Percentiles rank a stretch among this genome's conserved stretches.
phyloP scores from a whole-genome alignment of 2,797 vertebrate species.

The Zalophus californianus region DNA sequence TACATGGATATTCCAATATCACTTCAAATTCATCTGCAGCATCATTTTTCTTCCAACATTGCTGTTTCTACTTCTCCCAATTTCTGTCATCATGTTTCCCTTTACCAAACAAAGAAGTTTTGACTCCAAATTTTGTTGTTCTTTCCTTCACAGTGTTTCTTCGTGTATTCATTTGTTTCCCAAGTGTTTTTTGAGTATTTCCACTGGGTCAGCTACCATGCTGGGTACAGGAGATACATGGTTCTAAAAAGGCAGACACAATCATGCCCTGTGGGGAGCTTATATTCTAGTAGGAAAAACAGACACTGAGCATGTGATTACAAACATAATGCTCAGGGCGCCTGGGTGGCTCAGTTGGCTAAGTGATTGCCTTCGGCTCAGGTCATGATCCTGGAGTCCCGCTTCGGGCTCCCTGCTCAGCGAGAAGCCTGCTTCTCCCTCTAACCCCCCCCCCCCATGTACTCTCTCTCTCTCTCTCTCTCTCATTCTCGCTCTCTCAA shows the following conservation, averaged over 20 bases:
- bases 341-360: too few relatives aligned
- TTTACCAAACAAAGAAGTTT: constrained; percentile 44
- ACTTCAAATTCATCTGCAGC: neutral
- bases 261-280: too few relatives aligned
- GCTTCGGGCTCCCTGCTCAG: too few relatives aligned
- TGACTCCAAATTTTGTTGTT: neutral
- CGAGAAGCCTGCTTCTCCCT: too few relatives aligned
- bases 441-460: too few relatives aligned
- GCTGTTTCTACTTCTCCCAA: neutral
- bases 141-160: neutral
- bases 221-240: neutral
- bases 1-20: neutral
- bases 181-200: neutral
- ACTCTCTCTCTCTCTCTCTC: too few relatives aligned
- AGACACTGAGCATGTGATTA: neutral
- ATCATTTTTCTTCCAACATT: neutral
- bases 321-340: too few relatives aligned
- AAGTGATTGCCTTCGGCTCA: too few relatives aligned
- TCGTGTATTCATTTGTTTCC: neutral
- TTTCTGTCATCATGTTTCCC: neutral
- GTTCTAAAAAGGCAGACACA: neutral
- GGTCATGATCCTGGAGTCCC: too few relatives aligned
- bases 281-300: neutral
- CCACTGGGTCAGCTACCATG: neutral
- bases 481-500: too few relatives aligned